Base-by-base conservation (phyloP, 2,888 invertebrate genomes). In the Caenorhabditis zanzibari region DNA sequence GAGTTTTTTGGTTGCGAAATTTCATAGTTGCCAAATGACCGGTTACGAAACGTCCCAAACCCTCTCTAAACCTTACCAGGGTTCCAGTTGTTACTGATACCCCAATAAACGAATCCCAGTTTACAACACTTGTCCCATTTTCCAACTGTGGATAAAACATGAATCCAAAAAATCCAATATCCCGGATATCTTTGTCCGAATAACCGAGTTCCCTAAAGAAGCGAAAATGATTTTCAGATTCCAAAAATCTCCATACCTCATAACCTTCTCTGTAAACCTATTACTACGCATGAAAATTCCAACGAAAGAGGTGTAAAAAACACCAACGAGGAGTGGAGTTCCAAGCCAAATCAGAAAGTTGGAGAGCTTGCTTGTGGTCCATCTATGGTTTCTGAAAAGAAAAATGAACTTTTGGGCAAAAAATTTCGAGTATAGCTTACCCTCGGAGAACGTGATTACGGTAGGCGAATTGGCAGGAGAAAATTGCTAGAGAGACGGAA, bases 101-200 rank as follows among this genome's bases (percentile, higher is more conserved):
- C 22, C 41, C 61, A 19, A 35, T 38, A 16, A 69, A n/a, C 22
- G 54, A 38, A 9, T 66, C 32, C 44, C 32, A 66, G 16, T 66
- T 66, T 2, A 32, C 14, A 2, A 49, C 12, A 9, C 14, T 41
- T 2, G 19, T 49, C 0, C 41, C 47, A 19, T 58, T 35, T 1
- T 16, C 32, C 19, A 58, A 4, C 10, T 35, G 19, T 6, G 58
- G 58, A 35, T 58, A 35, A 35, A 56, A 58, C 0, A 58, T 58
- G 19, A 35, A 58, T 35, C 58, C 58, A 19, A 58, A 7, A 6
- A 58, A 58, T 1, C 58, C 58, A 28, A 16, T 16, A 5, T 12
- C 3, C n/a, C n/a, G 2, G 19, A 47, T 14, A 28, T 16, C 1
- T 24, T 26, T 1, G 0, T 28, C n/a, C 3, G 28, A 16, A n/a